A percentile compares a stretch with the other conserved stretches of the same genome.
Conservation (phyloP, 2,113 vertebrate species). For the Atherinomorus stipes region DNA sequence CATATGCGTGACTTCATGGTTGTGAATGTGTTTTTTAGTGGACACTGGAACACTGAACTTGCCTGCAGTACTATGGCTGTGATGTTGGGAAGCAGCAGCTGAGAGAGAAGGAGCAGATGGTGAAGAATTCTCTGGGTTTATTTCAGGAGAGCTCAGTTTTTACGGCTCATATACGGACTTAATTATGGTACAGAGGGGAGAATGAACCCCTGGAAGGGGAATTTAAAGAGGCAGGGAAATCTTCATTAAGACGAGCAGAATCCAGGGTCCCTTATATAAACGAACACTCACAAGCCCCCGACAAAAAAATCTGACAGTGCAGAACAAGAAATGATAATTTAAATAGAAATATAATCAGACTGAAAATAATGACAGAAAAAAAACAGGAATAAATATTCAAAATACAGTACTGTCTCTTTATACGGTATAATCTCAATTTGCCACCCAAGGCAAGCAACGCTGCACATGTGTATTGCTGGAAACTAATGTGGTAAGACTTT, state of each 20-base stretch:
- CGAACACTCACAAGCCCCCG: background rate
- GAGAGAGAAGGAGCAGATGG: conserved; percentile 72
- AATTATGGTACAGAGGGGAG: conserved; percentile 75
- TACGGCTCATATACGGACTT: conserved; percentile 78
- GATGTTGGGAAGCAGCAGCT: conserved; percentile 28
- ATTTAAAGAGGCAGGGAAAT: conserved; percentile 68
- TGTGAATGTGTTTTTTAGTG: conserved; percentile 4
- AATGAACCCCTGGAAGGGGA: conserved; percentile 54
- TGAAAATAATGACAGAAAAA: background rate
- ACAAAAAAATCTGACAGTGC: conserved; percentile 44
- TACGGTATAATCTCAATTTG: conserved; percentile 2
- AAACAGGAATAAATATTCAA: background rate
- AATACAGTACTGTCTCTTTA: background rate
- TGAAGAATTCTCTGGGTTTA: conserved; percentile 70
- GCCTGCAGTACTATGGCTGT: conserved; percentile 13
- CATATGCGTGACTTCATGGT: background rate
- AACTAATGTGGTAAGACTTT: conserved; percentile 11
- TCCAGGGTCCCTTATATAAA: conserved; percentile 46
- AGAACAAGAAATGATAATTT: conserved; percentile 34
- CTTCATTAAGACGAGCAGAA: conserved; percentile 62
- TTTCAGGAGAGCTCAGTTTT: conserved; percentile 73
- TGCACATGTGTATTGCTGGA: conserved; percentile 11
- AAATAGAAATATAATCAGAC: conserved; percentile 28
- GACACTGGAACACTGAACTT: conserved; percentile 11
- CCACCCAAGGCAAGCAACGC: conserved; percentile 7